These are phyloP conservation scores for Phylloscopus trochiloides DNA, from an alignment of 2,113 vertebrate species.

Conservation along the genomic window DNA sequence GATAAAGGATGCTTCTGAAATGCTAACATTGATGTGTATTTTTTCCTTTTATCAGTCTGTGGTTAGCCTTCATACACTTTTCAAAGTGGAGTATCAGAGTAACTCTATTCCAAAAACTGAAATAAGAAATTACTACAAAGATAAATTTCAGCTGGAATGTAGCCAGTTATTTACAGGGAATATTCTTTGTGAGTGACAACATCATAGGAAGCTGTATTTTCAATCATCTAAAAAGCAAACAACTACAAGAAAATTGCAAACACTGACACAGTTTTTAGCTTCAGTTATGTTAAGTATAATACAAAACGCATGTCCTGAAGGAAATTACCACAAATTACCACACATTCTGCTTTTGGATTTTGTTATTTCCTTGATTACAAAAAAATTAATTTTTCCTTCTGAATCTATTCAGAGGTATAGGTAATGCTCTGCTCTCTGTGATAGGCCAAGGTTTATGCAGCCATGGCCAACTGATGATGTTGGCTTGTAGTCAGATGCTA, in stretches of 20 bases:
- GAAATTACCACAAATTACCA: background rate
- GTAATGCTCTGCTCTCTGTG: background rate
- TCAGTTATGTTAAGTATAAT: background rate
- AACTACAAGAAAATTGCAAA: constrained; percentile 32
- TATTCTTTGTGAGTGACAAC: constrained; percentile 15
- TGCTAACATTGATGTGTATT: background rate
- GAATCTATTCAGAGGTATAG: constrained; percentile 2
- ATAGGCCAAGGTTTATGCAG: background rate
- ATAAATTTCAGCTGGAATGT: background rate
- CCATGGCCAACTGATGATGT: constrained; percentile 21
- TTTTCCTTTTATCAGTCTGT: background rate
- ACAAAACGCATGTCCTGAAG: constrained; percentile 15
- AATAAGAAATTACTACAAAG: background rate
- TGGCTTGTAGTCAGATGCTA: constrained; percentile 48
- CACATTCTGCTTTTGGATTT: background rate
- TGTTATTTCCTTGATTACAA: constrained; percentile 36
- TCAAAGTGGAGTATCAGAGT: background rate
- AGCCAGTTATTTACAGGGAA: background rate
- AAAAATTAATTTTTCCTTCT: background rate
- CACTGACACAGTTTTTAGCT: constrained; percentile 2
- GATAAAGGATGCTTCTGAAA: constrained; percentile 21
- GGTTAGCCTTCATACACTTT: background rate
- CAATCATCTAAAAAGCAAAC: constrained; percentile 36
- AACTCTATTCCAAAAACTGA: background rate
- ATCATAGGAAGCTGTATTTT: background rate